phyloP scores from a whole-genome alignment of 1,140 invertebrate genomes.

The Lepidostoma basale region DNA sequence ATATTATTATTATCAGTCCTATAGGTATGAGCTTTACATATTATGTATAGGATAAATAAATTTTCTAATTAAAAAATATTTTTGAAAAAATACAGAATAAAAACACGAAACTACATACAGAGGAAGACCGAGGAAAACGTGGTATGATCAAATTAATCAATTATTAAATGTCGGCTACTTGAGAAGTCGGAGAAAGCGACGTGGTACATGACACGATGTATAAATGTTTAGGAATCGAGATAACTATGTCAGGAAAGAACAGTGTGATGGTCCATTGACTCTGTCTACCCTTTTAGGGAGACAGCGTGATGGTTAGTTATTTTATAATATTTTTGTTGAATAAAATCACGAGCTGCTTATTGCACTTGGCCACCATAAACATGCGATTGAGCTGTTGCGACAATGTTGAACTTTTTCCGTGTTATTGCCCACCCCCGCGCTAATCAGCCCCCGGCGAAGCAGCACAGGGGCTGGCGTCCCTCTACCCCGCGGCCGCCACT shows the following conservation, averaged over 20 bases:
- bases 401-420: slow-evolving; percentile 42
- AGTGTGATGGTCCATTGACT: too few species aligned
- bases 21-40: neutral
- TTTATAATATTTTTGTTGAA: too few species aligned
- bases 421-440: slow-evolving; percentile 26
- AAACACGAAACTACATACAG: too few species aligned
- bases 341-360: neutral
- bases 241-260: too few species aligned
- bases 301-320: too few species aligned
- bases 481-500: neutral
- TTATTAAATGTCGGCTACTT: too few species aligned
- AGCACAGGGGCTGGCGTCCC: neutral
- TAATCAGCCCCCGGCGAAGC: slow-evolving; percentile 3
- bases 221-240: too few species aligned
- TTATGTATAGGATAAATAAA: neutral
- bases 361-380: slow-evolving; percentile 24
- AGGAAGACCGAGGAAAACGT: too few species aligned
- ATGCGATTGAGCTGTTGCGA: slow-evolving; percentile 40
- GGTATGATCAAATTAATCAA: too few species aligned
- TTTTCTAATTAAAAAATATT: neutral
- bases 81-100: neutral
- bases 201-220: too few species aligned
- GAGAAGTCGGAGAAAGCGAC: too few species aligned
- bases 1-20: neutral
- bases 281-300: too few species aligned